Evolutionary conservation across 2,113 vertebrate species (phyloP).

Genomic region (Cricetomys ansorgei): DNA sequence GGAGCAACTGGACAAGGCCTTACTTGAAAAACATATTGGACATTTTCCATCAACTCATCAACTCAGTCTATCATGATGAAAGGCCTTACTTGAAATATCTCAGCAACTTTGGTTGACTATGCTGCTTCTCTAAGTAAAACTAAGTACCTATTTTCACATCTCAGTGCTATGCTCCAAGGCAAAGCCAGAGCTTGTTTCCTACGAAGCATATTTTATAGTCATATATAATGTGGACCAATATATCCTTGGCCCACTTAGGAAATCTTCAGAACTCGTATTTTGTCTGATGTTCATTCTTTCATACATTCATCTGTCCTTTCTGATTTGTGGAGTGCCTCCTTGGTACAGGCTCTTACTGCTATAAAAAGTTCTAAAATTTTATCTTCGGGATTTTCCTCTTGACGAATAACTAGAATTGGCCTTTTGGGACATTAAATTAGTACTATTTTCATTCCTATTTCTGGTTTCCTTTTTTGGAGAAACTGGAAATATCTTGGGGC

Average conservation of each 20-base stretch:
- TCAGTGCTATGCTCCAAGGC: background rate
- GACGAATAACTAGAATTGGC: background rate
- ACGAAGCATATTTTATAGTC: background rate
- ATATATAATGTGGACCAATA: too few species aligned
- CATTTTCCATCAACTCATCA: background rate
- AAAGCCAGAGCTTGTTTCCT: background rate
- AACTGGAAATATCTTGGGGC: background rate
- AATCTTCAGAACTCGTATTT: background rate
- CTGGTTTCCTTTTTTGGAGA: background rate
- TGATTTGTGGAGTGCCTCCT: background rate
- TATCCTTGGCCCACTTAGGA: background rate
- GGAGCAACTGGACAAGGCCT: background rate
- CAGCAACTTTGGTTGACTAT: constrained; percentile 34
- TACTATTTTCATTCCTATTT: background rate
- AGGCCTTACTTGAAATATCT: constrained; percentile 28
- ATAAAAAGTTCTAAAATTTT: background rate
- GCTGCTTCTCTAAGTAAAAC: background rate
- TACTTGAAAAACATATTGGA: background rate
- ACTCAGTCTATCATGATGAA: constrained; percentile 15
- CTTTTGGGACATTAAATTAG: background rate
- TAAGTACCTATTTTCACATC: background rate
- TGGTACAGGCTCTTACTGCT: background rate
- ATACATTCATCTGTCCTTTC: background rate
- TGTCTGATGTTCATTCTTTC: background rate
- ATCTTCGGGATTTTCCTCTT: background rate